These are phyloP conservation scores for Mya arenaria DNA, from an alignment of 1,140 invertebrate species.

Conservation along the genomic window DNA sequence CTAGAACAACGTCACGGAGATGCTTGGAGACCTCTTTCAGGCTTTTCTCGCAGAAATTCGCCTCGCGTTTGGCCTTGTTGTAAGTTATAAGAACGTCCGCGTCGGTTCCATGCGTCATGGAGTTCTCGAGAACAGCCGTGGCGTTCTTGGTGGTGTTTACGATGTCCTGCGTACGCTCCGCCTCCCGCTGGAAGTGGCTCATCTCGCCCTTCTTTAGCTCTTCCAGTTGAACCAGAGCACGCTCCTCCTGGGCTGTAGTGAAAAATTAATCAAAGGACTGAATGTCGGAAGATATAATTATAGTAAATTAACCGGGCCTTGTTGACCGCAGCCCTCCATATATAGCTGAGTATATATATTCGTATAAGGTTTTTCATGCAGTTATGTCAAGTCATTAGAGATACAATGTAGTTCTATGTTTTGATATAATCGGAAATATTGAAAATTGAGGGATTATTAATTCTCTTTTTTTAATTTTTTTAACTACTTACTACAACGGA, in stretches of 20 bases:
- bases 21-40: constrained; percentile 53
- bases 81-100: constrained; percentile 57
- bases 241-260: constrained; percentile 44
- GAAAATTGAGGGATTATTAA: too few relatives aligned
- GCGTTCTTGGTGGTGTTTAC: constrained; percentile 61
- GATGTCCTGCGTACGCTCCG: constrained; percentile 57
- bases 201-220: constrained; percentile 52
- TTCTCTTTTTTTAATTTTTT: too few relatives aligned
- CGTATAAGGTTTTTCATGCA: too few relatives aligned
- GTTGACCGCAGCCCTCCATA: too few relatives aligned
- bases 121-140: constrained; percentile 51
- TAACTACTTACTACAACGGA: too few relatives aligned
- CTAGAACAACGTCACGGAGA: constrained; percentile 57
- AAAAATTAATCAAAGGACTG: too few relatives aligned
- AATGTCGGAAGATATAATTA: too few relatives aligned
- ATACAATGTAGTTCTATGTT: too few relatives aligned
- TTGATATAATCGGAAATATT: too few relatives aligned
- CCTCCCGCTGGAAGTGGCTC: constrained; percentile 46
- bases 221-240: constrained; percentile 52
- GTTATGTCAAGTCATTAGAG: too few relatives aligned
- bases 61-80: constrained; percentile 55
- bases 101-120: constrained; percentile 59
- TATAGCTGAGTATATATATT: too few relatives aligned
- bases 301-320: too few relatives aligned
- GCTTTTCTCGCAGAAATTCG: constrained; percentile 56